phyloP scores from a whole-genome alignment of 2,113 vertebrate genomes.

The Nerophis lumbriciformis region DNA sequence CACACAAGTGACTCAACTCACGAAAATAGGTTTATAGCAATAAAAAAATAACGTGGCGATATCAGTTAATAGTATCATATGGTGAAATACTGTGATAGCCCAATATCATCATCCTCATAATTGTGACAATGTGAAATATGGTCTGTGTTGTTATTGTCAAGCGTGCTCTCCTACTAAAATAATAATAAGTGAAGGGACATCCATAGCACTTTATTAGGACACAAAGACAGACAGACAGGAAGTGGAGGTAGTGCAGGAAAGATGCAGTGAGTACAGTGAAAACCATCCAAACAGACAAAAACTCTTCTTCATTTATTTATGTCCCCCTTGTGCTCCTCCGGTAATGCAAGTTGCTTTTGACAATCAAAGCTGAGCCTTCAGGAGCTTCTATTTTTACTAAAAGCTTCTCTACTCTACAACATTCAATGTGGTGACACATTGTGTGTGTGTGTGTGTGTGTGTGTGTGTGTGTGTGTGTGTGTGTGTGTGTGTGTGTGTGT shows the following conservation, averaged over 20 bases:
- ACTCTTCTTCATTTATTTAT: constrained; percentile 20
- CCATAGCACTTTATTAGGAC: background rate
- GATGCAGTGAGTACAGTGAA: constrained; percentile 37
- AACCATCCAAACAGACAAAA: constrained; percentile 22
- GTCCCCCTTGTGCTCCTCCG: constrained; percentile 14
- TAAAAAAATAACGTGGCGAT: no score
- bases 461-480: no score
- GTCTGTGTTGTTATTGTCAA: no score
- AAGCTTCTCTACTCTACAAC: constrained; percentile 27
- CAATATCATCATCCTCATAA: no score
- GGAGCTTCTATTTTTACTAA: constrained; percentile 42
- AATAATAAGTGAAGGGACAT: background rate
- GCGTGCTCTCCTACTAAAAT: background rate
- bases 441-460: constrained; percentile 1
- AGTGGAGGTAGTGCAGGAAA: background rate
- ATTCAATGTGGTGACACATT: background rate
- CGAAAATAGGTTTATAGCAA: no score
- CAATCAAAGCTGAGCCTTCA: background rate
- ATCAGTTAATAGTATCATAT: no score
- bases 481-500: no score
- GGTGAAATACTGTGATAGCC: no score
- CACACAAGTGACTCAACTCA: no score
- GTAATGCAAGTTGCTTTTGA: background rate
- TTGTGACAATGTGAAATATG: no score
- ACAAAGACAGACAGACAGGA: background rate